Percentiles rank a stretch among this genome's conserved stretches.
Conservation (phyloP, 64 coral and sea anemone genomes). For the Pachyseris speciosa region DNA sequence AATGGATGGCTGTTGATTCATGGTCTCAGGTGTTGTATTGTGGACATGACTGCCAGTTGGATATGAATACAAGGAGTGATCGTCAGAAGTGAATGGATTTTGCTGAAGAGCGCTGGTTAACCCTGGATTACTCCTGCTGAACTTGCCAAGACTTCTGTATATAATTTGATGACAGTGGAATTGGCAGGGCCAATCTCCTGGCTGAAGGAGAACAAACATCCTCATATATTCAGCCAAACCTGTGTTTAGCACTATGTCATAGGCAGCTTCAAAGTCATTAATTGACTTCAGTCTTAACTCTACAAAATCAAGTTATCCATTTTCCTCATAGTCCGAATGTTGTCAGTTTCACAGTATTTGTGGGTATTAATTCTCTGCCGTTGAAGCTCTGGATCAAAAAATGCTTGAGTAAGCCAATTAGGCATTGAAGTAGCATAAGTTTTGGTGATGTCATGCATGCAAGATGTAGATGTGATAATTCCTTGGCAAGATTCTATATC, state of each 20-base stretch:
- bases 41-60: not conserved
- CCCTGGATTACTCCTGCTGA: not conserved
- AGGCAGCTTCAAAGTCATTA: slow-evolving; percentile 65
- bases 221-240: slow-evolving; percentile 33
- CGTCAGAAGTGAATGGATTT: not conserved
- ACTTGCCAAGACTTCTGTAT: not conserved
- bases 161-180: slow-evolving; percentile 21
- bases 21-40: not conserved
- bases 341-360: slow-evolving; percentile 44
- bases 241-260: slow-evolving; percentile 36
- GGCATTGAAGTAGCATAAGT: slow-evolving; percentile 71
- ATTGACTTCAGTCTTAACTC: slow-evolving; percentile 52
- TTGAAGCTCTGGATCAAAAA: slow-evolving; percentile 70
- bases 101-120: not conserved
- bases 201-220: slow-evolving; percentile 57
- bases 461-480: slow-evolving; percentile 10
- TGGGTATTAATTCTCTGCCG: slow-evolving; percentile 55
- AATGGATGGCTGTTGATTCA: not conserved
- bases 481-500: not conserved
- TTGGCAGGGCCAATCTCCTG: slow-evolving; percentile 72
- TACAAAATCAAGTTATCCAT: slow-evolving; percentile 69
- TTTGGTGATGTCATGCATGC: slow-evolving; percentile 28
- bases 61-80: slow-evolving; percentile 44
- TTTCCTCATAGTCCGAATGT: slow-evolving; percentile 53
- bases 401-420: slow-evolving; percentile 56